Base-by-base conservation (phyloP, 2,797 vertebrate genomes). In the Takifugu rubripes region DNA sequence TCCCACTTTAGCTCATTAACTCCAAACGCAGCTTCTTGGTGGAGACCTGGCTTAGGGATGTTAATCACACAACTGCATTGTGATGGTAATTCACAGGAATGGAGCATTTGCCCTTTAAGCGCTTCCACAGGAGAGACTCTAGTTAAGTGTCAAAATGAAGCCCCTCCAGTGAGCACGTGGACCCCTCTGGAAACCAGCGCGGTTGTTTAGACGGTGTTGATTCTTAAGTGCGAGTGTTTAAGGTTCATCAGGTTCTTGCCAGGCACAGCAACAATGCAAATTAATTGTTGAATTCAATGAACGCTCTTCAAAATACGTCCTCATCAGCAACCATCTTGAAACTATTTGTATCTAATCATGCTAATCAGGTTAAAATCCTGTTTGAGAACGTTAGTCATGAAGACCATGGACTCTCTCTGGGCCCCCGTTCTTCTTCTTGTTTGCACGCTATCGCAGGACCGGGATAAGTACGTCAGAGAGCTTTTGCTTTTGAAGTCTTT, bases 1-100 rank as follows among this genome's bases (percentile, higher is more conserved):
- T 47, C 54, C 29, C 1, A 11, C 57, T 52, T 61, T 60, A 60
- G 54, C 61, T 78, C 68, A 74, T 78, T 77, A 80, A 54, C 52
- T 53, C 65, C 6, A 40, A 45, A 62, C 56, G 68, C 26, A 70
- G 61, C 61, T 77, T 52, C 47, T 25, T 5, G 55, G 65, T 48
- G 0, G 14, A 68, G 64, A 63, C 68, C 60, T 31, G 47, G 50
- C 55, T 68, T 15, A n/a, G 11, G 61, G 64, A 82, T 78, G 56
- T 66, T 68, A 64, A 83, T 80, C 67, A 54, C 56, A 42, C 3
- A 0, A 21, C 26, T 0, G 9, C 63, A 64, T 70, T 76, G 73
- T 81, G 74, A 74, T 82, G 77, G 49, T 76, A 78, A 83, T 83
- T 75, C 54, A 56, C 49, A 46, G 54, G 56, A 61, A 54, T 49